Percentiles rank a stretch among this genome's conserved stretches.
These are phyloP conservation scores for Eptatretus burgeri DNA, from an alignment of 2,113 vertebrate genomes.

Conservation along the genomic window DNA sequence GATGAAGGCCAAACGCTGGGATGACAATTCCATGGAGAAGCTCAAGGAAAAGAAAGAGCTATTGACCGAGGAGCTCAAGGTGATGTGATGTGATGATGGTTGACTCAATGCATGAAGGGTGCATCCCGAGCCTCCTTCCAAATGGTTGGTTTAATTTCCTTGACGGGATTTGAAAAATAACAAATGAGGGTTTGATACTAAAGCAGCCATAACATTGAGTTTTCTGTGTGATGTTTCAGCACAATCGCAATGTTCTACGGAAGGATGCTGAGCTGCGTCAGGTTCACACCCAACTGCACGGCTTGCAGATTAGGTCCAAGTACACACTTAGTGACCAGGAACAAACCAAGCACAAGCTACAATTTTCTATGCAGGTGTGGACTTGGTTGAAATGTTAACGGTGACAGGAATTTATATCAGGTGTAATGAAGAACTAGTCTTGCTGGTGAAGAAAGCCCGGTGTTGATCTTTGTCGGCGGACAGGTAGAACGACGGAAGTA, in stretches of 20 bases:
- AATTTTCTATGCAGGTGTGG: not conserved
- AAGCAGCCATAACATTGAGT: too few relatives aligned
- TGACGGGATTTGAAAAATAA: not conserved
- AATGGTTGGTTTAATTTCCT: too few relatives aligned
- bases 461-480: too few relatives aligned
- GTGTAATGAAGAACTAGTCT: too few relatives aligned
- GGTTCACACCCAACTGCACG: slow-evolving; percentile 26
- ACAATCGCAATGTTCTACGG: slow-evolving; percentile 28
- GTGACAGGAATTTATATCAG: too few relatives aligned
- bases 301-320: slow-evolving; percentile 44
- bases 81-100: slow-evolving; percentile 19
- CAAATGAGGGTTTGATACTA: too few relatives aligned
- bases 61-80: slow-evolving; percentile 34
- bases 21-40: slow-evolving; percentile 38
- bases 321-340: slow-evolving; percentile 48
- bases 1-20: slow-evolving; percentile 48
- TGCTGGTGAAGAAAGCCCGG: too few relatives aligned
- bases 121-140: not conserved
- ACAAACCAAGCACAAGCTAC: slow-evolving; percentile 21
- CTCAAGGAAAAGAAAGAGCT: slow-evolving; percentile 34
- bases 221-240: slow-evolving; percentile 15
- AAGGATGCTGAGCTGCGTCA: slow-evolving; percentile 57
- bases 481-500: too few relatives aligned
- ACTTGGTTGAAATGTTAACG: not conserved
- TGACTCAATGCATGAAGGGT: not conserved